Percentiles rank a stretch among this genome's conserved stretches.
Conservation (phyloP, 2,888 invertebrate genomes). For the Timema podura region DNA sequence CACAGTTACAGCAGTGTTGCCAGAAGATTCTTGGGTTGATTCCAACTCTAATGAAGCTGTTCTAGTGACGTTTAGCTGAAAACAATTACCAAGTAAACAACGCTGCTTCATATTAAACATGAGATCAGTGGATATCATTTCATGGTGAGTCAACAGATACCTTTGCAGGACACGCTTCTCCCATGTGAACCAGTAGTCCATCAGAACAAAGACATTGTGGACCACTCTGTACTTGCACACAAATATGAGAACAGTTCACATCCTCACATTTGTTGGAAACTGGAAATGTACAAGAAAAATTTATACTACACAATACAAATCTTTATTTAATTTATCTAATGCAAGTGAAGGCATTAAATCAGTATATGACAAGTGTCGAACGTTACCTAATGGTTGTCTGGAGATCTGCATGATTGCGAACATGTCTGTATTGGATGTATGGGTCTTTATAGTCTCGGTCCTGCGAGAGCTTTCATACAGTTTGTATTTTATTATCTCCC, state of each 20-base stretch:
- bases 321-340: too few species aligned
- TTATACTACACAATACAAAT: neutral
- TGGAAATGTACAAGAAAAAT: conserved; percentile 28
- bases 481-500: conserved; percentile 57
- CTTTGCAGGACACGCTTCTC: conserved; percentile 40
- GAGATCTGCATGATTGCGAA: conserved; percentile 54
- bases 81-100: neutral
- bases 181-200: conserved; percentile 45
- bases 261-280: conserved; percentile 50
- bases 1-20: neutral
- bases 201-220: conserved; percentile 56
- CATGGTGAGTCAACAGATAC: neutral
- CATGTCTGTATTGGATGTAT: conserved; percentile 47
- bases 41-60: neutral
- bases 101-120: neutral
- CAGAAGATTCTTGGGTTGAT: neutral
- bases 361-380: too few species aligned
- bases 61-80: neutral
- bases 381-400: too few species aligned
- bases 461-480: conserved; percentile 47
- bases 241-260: conserved; percentile 57
- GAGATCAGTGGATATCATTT: neutral
- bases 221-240: conserved; percentile 51
- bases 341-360: too few species aligned
- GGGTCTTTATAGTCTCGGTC: conserved; percentile 39